Evolutionary conservation across 2,888 invertebrate genomes (phyloP).

Genomic region (Allacma fusca): DNA sequence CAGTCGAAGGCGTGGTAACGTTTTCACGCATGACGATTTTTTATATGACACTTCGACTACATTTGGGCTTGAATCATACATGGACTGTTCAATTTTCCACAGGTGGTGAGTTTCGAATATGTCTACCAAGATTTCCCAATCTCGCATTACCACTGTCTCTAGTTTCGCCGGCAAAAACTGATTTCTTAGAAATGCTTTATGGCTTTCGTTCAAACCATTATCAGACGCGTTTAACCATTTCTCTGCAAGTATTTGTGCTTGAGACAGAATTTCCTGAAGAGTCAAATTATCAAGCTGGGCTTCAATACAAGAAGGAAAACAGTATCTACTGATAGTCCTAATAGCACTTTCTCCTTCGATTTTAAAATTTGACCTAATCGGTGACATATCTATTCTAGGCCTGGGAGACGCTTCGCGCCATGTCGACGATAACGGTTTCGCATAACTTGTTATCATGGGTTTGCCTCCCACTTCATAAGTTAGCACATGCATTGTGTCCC

Average conservation of each 20-base stretch:
- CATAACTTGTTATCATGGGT: conserved; percentile 33
- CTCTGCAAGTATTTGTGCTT: not conserved
- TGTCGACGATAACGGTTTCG: not conserved
- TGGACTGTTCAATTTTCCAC: conserved; percentile 27
- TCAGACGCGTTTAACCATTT: not conserved
- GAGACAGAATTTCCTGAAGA: conserved; percentile 3
- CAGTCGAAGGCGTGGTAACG: conserved; percentile 2
- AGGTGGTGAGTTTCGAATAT: conserved; percentile 17
- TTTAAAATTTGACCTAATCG: conserved; percentile 19
- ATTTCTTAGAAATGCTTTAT: conserved; percentile 23
- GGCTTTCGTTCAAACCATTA: not conserved
- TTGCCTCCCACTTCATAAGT: conserved; percentile 23
- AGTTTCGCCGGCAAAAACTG: conserved; percentile 12
- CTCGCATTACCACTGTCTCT: not conserved
- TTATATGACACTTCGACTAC: conserved; percentile 22
- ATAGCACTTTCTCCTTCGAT: conserved; percentile 31
- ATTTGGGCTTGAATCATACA: not conserved
- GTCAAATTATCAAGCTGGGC: conserved; percentile 21
- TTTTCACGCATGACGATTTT: conserved; percentile 9
- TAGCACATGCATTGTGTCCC: conserved; percentile 24
- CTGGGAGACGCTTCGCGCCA: conserved; percentile 20
- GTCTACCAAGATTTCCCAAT: conserved; percentile 31
- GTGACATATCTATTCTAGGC: conserved; percentile 25
- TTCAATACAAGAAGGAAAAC: conserved; percentile 30
- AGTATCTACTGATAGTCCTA: conserved; percentile 27